These are phyloP conservation scores for Cynopterus sphinx DNA, from an alignment of 2,797 vertebrate genomes.

Conservation along the genomic window DNA sequence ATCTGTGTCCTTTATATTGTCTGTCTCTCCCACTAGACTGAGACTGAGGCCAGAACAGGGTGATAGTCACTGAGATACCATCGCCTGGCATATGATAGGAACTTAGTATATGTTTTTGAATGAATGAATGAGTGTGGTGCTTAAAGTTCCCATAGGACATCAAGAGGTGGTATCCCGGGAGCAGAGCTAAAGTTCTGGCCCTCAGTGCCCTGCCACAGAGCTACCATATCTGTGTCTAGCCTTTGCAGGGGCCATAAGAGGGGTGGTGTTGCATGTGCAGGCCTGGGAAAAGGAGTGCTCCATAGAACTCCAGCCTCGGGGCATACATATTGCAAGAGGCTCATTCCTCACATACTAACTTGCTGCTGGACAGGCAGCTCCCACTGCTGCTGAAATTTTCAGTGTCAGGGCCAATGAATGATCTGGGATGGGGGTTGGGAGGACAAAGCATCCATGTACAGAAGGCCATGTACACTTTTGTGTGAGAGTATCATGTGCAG, in stretches of 20 bases:
- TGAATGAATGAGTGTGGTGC: conserved; percentile 14
- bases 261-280: background rate
- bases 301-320: conserved; percentile 55
- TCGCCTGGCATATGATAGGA: background rate
- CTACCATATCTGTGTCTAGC: background rate
- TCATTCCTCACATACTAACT: conserved; percentile 72
- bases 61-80: background rate
- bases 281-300: conserved; percentile 47
- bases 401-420: conserved; percentile 53
- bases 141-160: background rate
- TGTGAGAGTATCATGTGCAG: background rate
- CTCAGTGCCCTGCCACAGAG: background rate
- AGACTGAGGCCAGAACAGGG: conserved; percentile 6
- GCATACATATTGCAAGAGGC: conserved; percentile 65
- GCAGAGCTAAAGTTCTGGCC: background rate
- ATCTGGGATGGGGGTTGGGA: conserved; percentile 38
- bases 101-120: background rate
- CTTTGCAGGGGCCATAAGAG: background rate
- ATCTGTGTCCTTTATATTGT: background rate
- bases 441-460: background rate
- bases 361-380: conserved; percentile 30
- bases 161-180: background rate
- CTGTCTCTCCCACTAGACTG: background rate
- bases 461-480: background rate
- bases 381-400: conserved; percentile 67